Evolutionary conservation across 2,113 vertebrate genomes (phyloP).

Genomic region (Anarhynchus alexandrinus): DNA sequence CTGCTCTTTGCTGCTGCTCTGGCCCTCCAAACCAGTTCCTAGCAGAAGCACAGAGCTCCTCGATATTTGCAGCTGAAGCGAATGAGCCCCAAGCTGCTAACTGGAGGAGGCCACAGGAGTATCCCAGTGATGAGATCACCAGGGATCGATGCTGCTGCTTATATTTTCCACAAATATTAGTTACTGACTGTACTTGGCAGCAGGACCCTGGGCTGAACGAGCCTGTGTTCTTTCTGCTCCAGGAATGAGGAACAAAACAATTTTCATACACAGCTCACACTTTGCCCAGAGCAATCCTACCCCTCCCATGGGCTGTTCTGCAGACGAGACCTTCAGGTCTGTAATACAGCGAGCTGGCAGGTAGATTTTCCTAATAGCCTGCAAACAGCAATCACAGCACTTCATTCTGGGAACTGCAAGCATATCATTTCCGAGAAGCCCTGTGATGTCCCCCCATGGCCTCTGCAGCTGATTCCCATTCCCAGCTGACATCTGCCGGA

Average conservation of each 20-base stretch:
- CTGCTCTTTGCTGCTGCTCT: background rate
- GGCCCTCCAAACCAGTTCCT: background rate
- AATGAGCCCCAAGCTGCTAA: background rate
- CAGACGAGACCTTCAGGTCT: background rate
- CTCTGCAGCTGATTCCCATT: conserved; percentile 27
- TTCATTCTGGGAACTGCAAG: conserved; percentile 13
- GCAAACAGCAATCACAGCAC: background rate
- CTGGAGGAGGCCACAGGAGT: background rate
- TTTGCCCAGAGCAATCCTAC: background rate
- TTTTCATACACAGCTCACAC: background rate
- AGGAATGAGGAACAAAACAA: background rate
- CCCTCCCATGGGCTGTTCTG: background rate
- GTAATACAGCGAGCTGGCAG: background rate
- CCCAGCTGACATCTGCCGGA: conserved; percentile 8
- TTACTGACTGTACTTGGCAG: background rate
- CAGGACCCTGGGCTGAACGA: background rate
- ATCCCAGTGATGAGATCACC: background rate
- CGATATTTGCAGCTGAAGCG: background rate
- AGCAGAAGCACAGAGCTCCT: background rate
- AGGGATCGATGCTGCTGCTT: background rate
- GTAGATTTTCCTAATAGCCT: background rate
- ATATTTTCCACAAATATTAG: background rate
- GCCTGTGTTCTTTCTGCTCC: background rate
- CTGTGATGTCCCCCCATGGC: background rate
- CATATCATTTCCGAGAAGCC: background rate